Percentiles rank a stretch among this genome's conserved stretches.
Evolutionary conservation across 2,888 invertebrate genomes (phyloP).

Genomic region (Pachydiplax longipennis): DNA sequence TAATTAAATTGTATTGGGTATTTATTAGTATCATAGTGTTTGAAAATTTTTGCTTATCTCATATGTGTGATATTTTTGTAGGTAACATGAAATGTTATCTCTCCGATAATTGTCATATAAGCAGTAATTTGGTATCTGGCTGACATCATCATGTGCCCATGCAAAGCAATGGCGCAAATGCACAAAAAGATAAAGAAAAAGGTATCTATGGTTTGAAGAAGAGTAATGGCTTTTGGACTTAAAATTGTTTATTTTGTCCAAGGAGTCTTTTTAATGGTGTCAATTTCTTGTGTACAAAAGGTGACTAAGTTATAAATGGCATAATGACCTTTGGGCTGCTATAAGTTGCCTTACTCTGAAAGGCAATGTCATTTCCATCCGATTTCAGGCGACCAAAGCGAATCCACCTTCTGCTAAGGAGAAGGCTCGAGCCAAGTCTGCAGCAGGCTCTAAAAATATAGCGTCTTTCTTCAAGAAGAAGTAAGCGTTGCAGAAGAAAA

Average conservation of each 20-base stretch:
- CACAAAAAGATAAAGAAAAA: not conserved
- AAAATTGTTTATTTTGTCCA: not conserved
- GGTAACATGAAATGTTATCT: not conserved
- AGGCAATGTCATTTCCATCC: constrained; percentile 38
- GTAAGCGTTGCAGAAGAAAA: constrained; percentile 53
- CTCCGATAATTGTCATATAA: not conserved
- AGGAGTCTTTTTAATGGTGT: not conserved
- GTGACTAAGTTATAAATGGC: constrained; percentile 7
- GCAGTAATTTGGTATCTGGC: not conserved
- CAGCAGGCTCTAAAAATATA: constrained; percentile 80
- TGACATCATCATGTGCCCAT: not conserved
- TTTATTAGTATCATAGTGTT: not conserved
- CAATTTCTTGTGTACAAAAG: not conserved
- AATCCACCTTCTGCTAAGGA: constrained; percentile 73
- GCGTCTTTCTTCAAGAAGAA: constrained; percentile 80
- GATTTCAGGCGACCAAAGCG: constrained; percentile 58
- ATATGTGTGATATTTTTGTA: not conserved
- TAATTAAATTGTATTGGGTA: not conserved
- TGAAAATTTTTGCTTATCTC: constrained; percentile 24
- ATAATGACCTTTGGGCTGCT: constrained; percentile 17
- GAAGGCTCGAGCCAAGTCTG: constrained; percentile 78
- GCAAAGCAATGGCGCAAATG: not conserved
- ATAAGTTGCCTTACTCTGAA: constrained; percentile 38
- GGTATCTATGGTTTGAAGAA: not conserved
- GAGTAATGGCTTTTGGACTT: not conserved